Evolutionary conservation across 2,797 vertebrate species (phyloP), one percentile per base, ranked within the genome.

Genomic region (Hemibagrus guttatus): DNA sequence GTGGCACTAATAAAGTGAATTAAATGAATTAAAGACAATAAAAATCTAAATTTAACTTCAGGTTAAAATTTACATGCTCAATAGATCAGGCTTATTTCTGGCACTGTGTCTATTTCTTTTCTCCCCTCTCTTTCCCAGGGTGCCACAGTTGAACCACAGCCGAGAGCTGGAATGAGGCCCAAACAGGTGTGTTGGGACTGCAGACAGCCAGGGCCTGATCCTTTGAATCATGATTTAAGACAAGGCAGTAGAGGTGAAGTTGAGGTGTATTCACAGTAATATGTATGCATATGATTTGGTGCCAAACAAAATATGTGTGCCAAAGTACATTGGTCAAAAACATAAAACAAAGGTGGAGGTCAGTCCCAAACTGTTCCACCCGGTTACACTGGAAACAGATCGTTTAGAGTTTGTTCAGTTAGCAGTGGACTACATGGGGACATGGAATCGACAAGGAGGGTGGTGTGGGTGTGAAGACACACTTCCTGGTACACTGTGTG

Each of bases 21-120:
- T 46, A 39, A n/a, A 74, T 69, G 12, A 74, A 74, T 2, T 74
- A 6, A 49, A 52, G 6, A 52, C 26, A 52, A 74, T n/a, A 49
- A 8, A 6, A 49, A 7, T 21, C 9, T 6, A 72, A 72, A 69
- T 64, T 12, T 3, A 21, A 39, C 17, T 9, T 39, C 35, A 69
- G 66, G 31, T 21, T 69, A 8, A 69, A 21, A 52, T 78, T 78
- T 61, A 39, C 56, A 59, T 61, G 56, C 56, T 39, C 12, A 61
- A 64, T 19, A 63, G 16, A 39, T 64, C 28, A 79, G 28, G 79
- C 63, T 63, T 63, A 81, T 81, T 71, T 80, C 49, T 39, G 19
- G 16, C 13, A 56, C 69, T 84, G 72, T 12, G 14, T 26, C n/a
- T 39, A n/a, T 54, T 66, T 78, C 4, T 0, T 56, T 76, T 17